Evolutionary conservation across 1,140 invertebrate species (phyloP), one percentile per base, ranked within the genome.

Genomic region (Brachionus koreanus): DNA sequence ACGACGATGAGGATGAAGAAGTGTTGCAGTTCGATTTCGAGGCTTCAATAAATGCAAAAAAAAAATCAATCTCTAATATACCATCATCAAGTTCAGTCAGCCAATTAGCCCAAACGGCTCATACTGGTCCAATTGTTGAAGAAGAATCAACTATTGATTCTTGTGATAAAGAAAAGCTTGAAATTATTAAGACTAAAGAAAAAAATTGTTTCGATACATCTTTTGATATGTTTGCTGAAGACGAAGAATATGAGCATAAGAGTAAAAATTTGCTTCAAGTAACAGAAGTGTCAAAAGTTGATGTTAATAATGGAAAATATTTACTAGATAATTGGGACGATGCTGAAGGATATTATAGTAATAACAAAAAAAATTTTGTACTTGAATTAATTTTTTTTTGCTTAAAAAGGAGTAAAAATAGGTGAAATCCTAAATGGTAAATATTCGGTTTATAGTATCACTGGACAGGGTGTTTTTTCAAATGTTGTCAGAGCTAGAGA

Each of bases 301-400:
- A 89, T n/a, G 89, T 91, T 39, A 94, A 96, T 85, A 97, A 69
- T 69, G 65, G 97, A 89, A 94, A 94, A 0, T 93, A 93, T 83
- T 90, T 98, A 4, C 96, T 93, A 3, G 98, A 99, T 87, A 99
- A 99, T 87, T 99, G 98, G 97, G 98, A 99, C 87, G 97, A 99
- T 90, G 94, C 96, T 13, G 98, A 99, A 90, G 98, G 98, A 52
- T 98, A 97, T 89, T 97, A 95, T 87, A 92, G 97, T 91, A 87
- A 88, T 25, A 9, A n/a, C n/a, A 23, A 5, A 0, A 9, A 16
- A 12, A 25, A 79, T 43, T 23, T 39, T 12, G 19, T 42, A 12
- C 13, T 49, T 65, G 1, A 75, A 76, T 13, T 33, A 37, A 72
- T n/a, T 29, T 79, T n/a, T 19, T 61, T 19, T 74, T 74, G 49